Evolutionary conservation across 2,113 vertebrate genomes (phyloP).

Genomic region (Bagarius yarrelli): DNA sequence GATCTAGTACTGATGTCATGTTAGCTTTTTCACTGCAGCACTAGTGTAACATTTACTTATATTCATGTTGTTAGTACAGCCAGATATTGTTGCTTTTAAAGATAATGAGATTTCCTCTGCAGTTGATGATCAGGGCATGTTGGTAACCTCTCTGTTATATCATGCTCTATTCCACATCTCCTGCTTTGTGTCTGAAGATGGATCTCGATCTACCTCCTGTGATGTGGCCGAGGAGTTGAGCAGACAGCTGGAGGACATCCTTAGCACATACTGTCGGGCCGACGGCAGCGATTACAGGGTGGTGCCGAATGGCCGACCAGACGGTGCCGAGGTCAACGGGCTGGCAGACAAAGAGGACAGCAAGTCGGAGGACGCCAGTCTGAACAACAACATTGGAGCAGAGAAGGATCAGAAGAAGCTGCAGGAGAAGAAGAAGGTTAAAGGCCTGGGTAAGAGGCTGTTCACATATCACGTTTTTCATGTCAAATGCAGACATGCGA

Average conservation of each 20-base stretch:
- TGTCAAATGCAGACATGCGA: too few species aligned
- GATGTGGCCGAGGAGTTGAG: slow-evolving; percentile 92
- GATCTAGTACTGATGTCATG: not conserved
- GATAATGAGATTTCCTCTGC: not conserved
- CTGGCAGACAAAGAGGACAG: slow-evolving; percentile 71
- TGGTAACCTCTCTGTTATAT: not conserved
- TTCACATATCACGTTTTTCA: too few species aligned
- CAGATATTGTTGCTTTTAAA: not conserved
- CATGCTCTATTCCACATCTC: not conserved
- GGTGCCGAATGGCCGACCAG: slow-evolving; percentile 81
- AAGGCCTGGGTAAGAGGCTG: slow-evolving; percentile 82
- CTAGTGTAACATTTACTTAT: not conserved
- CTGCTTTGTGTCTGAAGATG: slow-evolving; percentile 50
- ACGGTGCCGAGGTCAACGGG: slow-evolving; percentile 78
- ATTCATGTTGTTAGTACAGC: not conserved
- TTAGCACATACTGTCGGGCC: slow-evolving; percentile 89
- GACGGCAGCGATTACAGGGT: slow-evolving; percentile 69
- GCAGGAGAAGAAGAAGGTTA: slow-evolving; percentile 94
- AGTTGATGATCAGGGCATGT: not conserved
- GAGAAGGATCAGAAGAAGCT: slow-evolving; percentile 83
- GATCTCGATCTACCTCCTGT: slow-evolving; percentile 51
- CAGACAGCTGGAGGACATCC: slow-evolving; percentile 90
- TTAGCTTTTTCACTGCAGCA: not conserved
- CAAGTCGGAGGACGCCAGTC: slow-evolving; percentile 72
- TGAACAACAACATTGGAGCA: slow-evolving; percentile 64